Base-by-base conservation (phyloP, 2,113 vertebrate species). In the Leptodactylus fuscus region DNA sequence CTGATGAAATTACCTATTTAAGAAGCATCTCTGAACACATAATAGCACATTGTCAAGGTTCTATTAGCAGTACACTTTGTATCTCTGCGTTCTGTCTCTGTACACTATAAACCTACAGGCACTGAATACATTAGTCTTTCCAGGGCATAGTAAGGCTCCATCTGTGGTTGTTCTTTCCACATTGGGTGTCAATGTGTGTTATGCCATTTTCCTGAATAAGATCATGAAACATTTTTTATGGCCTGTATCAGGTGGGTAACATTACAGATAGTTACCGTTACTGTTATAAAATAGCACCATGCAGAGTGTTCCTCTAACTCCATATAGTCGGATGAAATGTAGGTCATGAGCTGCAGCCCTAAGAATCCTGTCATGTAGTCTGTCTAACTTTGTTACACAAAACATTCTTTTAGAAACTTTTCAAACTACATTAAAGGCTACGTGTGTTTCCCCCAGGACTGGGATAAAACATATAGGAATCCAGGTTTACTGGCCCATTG, bases 181-280 rank as follows among this genome's bases (percentile, higher is more conserved):
- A 34, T 6, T 32, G 27, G 12, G 16, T 32, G 27, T 32, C 15
- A 65, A 65, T 65, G 60, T 29, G 60, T 67, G 29, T 67, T 32
- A 36, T 22, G 32, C 16, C 34, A 69, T 18, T 38, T 34, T 36
- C 15, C 32, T 36, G 38, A 69, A 20, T 69, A 38, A 69, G 65
- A 69, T 38, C 34, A 38, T 69, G 22, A 36, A 69, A 36, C 62
- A 18, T 49, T 27, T 49, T 74, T 75, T 29, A 75, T 75, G 71
- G n/a, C 18, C 44, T 75, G 1, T 29, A 29, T 29, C n/a, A 29
- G 22, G 24, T 75, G 7, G n/a, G 71, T 27, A 29, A 48, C n/a
- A 22, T 49, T 46, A 74, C n/a, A 75, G 5, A 27, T 8, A 67
- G 22, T 46, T 13, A 73, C n/a, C 13, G 70, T 29, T 46, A 20